phyloP scores from a whole-genome alignment of 2,888 invertebrate genomes.

The Argyresthia albistria region DNA sequence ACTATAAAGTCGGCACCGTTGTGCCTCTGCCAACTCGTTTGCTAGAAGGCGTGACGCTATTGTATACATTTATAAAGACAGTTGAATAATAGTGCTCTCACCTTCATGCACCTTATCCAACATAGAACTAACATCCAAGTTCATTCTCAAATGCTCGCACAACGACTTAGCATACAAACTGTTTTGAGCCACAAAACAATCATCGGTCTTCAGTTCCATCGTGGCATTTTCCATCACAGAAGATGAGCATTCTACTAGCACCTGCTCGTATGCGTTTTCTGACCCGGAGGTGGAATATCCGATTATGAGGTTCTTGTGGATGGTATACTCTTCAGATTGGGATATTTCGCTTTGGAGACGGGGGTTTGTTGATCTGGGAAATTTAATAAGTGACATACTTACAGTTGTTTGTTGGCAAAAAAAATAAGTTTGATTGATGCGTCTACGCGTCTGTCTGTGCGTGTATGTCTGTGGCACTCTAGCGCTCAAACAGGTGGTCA shows the following conservation, averaged over 20 bases:
- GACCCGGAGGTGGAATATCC: conserved; percentile 47
- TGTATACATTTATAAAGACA: no score
- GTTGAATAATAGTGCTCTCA: no score
- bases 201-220: conserved; percentile 43
- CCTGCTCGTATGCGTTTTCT: conserved; percentile 49
- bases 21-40: no score
- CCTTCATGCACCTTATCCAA: conserved; percentile 64
- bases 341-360: conserved; percentile 23
- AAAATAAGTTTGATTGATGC: background rate
- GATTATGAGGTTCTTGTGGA: conserved; percentile 53
- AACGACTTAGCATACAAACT: conserved; percentile 57
- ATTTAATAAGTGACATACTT: background rate
- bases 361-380: conserved; percentile 18
- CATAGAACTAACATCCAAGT: conserved; percentile 50
- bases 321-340: conserved; percentile 38
- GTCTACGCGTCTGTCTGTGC: background rate
- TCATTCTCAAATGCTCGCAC: conserved; percentile 43
- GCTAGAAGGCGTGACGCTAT: no score
- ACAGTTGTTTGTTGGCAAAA: background rate
- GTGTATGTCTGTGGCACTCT: no score
- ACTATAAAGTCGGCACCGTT: no score
- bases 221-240: conserved; percentile 37
- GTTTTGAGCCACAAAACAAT: conserved; percentile 39
- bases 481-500: no score
- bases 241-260: conserved; percentile 48